A percentile compares a stretch with the other conserved stretches of the same genome.
These are phyloP conservation scores for Eutrigla gurnardus DNA, from an alignment of 2,797 vertebrate species.

Conservation along the genomic window DNA sequence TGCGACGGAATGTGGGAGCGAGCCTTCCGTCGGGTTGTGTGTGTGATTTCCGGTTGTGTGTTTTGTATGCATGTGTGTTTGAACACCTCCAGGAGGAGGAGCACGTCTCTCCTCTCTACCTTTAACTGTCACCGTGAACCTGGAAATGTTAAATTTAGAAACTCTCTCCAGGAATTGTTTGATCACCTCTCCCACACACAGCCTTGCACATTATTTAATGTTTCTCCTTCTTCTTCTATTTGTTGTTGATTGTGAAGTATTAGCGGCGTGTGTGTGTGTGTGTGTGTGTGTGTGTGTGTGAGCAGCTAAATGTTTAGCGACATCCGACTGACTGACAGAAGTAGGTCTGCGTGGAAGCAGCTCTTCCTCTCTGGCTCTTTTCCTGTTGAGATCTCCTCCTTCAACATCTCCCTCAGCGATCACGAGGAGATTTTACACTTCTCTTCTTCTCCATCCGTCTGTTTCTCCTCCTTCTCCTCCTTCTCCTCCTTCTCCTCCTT, in stretches of 20 bases:
- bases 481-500: neutral
- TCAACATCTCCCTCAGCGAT: conserved; percentile 39
- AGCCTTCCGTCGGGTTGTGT: neutral
- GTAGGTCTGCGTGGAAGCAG: conserved; percentile 63
- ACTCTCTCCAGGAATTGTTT: conserved; percentile 25
- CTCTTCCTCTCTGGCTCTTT: conserved; percentile 41
- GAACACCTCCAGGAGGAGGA: conserved; percentile 32
- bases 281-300: conserved; percentile 8
- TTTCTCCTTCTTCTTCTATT: conserved; percentile 24
- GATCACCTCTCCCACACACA: conserved; percentile 39
- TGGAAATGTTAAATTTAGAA: conserved; percentile 42
- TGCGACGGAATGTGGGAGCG: conserved; percentile 46
- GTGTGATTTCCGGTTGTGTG: conserved; percentile 26
- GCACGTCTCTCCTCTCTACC: conserved; percentile 30
- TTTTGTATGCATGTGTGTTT: conserved; percentile 23
- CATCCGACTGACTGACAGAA: conserved; percentile 65
- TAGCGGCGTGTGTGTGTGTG: conserved; percentile 20
- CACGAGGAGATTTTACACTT: conserved; percentile 1
- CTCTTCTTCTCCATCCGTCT: conserved; percentile 6
- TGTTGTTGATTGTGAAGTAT: conserved; percentile 42
- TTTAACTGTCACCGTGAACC: conserved; percentile 18
- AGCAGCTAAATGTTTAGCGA: conserved; percentile 26
- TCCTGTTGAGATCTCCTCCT: conserved; percentile 51
- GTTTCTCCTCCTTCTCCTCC: conserved; percentile 9
- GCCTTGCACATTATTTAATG: conserved; percentile 23